Base-by-base conservation (phyloP, 1,140 invertebrate species). In the Meteorus sp. region DNA sequence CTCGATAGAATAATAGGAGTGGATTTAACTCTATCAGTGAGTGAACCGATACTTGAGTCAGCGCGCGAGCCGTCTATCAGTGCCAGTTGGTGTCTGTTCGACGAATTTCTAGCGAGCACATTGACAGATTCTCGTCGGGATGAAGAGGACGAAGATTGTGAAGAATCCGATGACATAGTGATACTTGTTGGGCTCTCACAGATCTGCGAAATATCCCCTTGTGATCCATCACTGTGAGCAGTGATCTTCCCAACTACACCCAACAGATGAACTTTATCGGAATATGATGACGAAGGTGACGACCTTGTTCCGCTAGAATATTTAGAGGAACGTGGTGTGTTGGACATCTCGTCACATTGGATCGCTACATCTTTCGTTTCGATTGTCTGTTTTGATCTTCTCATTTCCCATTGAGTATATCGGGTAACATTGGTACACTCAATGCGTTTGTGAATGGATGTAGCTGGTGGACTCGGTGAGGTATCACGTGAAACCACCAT, bases 341-440 rank as follows among this genome's bases (percentile, higher is more conserved):
- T 87, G 51, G 89, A 86, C 59, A 83, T 63, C 45, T 84, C 76
- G 62, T 90, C 88, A 3, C 86, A 86, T 65, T 90, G 88, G 17
- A 87, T 82, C 69, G 86, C 87, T 68, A 85, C 85, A 54, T 89
- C 86, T 31, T 82, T 64, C 68, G 79, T 85, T 65, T 84, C 76
- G 1, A 79, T 78, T 62, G 77, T 82, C 43, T 78, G 80, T 41
- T 79, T 85, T 3, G 81, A 74, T 53, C 85, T 76, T 6, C 79
- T 81, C 20, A 89, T 81, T 60, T 85, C 85, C 74, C 86, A 88
- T 69, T 89, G 85, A 39, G 88, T 81, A 19, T 84, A 83, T 70
- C 89, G 87, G 5, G 88, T 86, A 58, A 88, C 83, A 59, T 90
- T 89, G 0, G 86, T n/a, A n/a, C n/a, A n/a, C 84, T 66, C 89